phyloP scores from a whole-genome alignment of 1,140 invertebrate genomes.

The Hydropsyche tenuis region DNA sequence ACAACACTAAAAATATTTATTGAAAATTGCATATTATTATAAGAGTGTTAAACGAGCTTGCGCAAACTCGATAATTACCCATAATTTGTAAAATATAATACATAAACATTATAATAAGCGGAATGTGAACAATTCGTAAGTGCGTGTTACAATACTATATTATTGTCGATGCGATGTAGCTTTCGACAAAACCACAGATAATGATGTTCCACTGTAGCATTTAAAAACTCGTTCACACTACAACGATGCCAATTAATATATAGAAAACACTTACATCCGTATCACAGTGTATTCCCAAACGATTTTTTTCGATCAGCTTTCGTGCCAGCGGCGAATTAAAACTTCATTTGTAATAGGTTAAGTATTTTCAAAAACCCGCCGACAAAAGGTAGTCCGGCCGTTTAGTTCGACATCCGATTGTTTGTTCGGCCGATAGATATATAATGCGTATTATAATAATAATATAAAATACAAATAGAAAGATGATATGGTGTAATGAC shows the following conservation, averaged over 20 bases:
- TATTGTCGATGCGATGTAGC: neutral
- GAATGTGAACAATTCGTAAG: too few relatives aligned
- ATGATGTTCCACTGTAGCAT: neutral
- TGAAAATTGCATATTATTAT: neutral
- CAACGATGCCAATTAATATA: neutral
- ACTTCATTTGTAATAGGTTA: conserved; percentile 37
- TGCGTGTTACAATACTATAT: neutral
- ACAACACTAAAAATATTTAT: conserved; percentile 6
- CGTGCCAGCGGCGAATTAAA: conserved; percentile 34
- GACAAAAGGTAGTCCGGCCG: neutral
- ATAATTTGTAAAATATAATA: too few relatives aligned
- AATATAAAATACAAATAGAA: conserved; percentile 1
- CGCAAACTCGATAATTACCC: conserved; percentile 15
- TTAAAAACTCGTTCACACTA: conserved; percentile 15
- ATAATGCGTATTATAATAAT: neutral
- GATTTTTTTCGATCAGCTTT: too few relatives aligned
- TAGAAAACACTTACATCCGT: neutral
- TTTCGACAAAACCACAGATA: conserved; percentile 13
- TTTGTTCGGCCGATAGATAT: too few relatives aligned
- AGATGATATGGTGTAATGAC: conserved; percentile 29
- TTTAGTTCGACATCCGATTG: too few relatives aligned
- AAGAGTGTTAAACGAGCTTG: neutral
- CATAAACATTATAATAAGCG: too few relatives aligned
- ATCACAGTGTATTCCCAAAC: neutral
- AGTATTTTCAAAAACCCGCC: conserved; percentile 1